Conservation (phyloP, 2,113 vertebrate species). For the Cephalopterus ornatus region DNA sequence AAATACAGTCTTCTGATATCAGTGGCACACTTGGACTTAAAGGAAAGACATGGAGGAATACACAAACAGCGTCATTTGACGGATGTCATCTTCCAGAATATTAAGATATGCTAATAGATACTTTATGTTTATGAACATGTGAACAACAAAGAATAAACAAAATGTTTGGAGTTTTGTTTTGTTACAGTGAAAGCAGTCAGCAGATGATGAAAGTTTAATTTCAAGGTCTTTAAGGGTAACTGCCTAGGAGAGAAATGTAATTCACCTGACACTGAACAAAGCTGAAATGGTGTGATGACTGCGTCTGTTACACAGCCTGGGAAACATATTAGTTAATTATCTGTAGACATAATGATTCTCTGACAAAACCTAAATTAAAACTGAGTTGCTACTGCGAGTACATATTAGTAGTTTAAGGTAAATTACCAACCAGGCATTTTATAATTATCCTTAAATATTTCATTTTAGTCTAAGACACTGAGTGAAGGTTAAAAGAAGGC, state of each 20-base stretch:
- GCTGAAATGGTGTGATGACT: neutral
- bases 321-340: constrained; percentile 46
- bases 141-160: neutral
- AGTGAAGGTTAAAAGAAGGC: constrained; percentile 17
- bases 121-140: neutral
- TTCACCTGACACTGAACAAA: constrained; percentile 12
- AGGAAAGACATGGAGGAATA: neutral
- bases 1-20: neutral
- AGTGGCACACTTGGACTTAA: rapidly evolving
- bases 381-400: neutral
- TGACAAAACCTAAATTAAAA: constrained; percentile 23
- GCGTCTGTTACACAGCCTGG: neutral
- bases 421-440: neutral
- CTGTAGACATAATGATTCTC: constrained; percentile 1
- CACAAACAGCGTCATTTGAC: neutral
- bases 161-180: neutral
- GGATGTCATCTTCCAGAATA: neutral
- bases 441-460: neutral
- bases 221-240: neutral
- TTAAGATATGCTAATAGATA: neutral
- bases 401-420: neutral
- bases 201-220: constrained; percentile 36
- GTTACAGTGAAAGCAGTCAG: neutral
- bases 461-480: neutral
- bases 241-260: constrained; percentile 22